Percentiles rank a stretch among this genome's conserved stretches.
phyloP scores from a whole-genome alignment of 2,113 vertebrate genomes.

The Cyprinodon brontotheroides region DNA sequence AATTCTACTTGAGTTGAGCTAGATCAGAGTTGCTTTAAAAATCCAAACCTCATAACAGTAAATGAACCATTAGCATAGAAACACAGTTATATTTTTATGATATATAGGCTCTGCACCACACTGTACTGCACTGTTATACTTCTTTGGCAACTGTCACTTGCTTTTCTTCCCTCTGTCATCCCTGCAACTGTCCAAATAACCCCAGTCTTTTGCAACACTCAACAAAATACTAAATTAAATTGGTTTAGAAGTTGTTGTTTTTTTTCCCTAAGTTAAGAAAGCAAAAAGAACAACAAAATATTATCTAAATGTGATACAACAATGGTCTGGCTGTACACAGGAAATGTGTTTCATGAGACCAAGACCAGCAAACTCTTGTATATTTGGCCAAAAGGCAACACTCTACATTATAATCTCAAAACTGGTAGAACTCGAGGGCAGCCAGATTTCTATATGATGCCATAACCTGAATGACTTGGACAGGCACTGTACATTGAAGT shows the following conservation, averaged over 20 bases:
- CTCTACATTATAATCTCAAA: background rate
- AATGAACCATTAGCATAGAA: background rate
- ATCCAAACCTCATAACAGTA: background rate
- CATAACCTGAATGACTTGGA: too few relatives aligned
- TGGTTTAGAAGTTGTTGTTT: background rate
- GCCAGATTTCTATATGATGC: too few relatives aligned
- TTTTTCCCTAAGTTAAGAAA: too few relatives aligned
- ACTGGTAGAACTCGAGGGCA: too few relatives aligned
- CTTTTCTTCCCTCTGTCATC: background rate
- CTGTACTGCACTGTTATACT: background rate
- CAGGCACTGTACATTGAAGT: background rate
- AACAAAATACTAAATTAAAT: background rate
- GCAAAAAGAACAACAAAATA: too few relatives aligned
- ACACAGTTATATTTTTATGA: background rate
- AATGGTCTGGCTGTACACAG: background rate
- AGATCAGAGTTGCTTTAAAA: background rate
- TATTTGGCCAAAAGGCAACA: background rate
- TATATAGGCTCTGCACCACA: background rate
- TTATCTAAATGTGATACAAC: background rate
- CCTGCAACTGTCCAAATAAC: background rate
- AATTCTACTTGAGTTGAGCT: background rate
- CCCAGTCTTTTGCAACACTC: background rate
- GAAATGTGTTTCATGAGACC: background rate
- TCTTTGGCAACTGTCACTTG: background rate
- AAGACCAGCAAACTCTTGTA: background rate